Evolutionary conservation across 2,888 invertebrate species (phyloP).

Genomic region (Venusia cambrica): DNA sequence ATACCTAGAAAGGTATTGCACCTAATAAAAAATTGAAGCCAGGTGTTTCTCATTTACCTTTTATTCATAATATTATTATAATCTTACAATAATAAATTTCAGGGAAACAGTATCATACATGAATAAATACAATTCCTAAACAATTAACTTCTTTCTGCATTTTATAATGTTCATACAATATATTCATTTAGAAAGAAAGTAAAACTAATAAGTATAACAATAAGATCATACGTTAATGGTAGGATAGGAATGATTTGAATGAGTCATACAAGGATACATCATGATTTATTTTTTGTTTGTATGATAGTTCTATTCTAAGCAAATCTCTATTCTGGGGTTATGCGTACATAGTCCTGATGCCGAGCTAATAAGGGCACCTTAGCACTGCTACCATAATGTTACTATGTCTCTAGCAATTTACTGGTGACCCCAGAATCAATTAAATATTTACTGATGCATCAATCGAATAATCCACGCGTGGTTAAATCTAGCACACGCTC

Average conservation of each 20-base stretch:
- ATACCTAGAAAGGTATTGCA: too few relatives aligned
- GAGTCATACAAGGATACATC: constrained; percentile 57
- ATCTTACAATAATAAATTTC: constrained; percentile 78
- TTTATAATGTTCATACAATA: constrained; percentile 58
- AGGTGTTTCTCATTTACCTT: constrained; percentile 49
- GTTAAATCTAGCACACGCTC: constrained; percentile 51
- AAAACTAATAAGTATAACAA: constrained; percentile 49
- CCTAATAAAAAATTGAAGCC: too few relatives aligned
- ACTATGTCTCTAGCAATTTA: constrained; percentile 12
- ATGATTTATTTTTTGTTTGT: constrained; percentile 34
- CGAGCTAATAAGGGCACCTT: constrained; percentile 18
- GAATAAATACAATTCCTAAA: constrained; percentile 79
- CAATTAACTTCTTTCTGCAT: constrained; percentile 61
- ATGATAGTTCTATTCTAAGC: constrained; percentile 17
- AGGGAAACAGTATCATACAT: constrained; percentile 79
- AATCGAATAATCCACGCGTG: constrained; percentile 56
- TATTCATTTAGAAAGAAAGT: constrained; percentile 54
- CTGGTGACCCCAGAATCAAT: constrained; percentile 37
- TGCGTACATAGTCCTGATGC: constrained; percentile 15
- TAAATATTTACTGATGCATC: constrained; percentile 65
- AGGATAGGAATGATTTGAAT: constrained; percentile 76
- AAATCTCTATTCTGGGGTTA: constrained; percentile 19
- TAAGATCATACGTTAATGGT: constrained; percentile 48
- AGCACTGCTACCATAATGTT: constrained; percentile 12
- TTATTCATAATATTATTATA: constrained; percentile 69